Conservation (phyloP, 2,113 vertebrate species). For the Halichoeres trimaculatus region DNA sequence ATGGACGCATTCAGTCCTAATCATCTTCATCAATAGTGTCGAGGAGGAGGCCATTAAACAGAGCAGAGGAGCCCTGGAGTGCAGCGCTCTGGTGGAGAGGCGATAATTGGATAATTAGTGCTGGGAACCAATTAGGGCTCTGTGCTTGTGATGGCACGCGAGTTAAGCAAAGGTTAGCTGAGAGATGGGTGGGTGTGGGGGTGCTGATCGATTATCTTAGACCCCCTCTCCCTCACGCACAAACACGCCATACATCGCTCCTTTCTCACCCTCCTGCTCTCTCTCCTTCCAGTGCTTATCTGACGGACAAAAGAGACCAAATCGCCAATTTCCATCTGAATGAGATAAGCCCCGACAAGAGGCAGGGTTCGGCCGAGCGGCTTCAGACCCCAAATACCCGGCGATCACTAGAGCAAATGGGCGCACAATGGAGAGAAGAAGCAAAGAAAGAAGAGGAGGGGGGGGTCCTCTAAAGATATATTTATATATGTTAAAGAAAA, state of each 20-base stretch:
- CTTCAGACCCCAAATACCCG: constrained; percentile 83
- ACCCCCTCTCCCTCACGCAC: constrained; percentile 3
- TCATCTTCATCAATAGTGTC: constrained; percentile 67
- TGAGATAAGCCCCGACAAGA: constrained; percentile 80
- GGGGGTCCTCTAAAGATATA: constrained; percentile 64
- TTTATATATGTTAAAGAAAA: constrained; percentile 82
- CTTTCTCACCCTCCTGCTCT: constrained; percentile 41
- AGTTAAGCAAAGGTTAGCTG: constrained; percentile 77
- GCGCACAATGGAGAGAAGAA: constrained; percentile 76
- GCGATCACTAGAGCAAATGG: constrained; percentile 86
- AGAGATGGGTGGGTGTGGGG: constrained; percentile 25
- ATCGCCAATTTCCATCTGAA: constrained; percentile 87
- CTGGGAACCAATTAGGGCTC: constrained; percentile 79
- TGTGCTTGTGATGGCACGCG: constrained; percentile 87
- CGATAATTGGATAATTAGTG: constrained; percentile 83
- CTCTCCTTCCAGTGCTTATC: constrained; percentile 63
- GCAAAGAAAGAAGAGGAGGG: constrained; percentile 19
- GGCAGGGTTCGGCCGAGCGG: constrained; percentile 78
- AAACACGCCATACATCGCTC: constrained; percentile 11
- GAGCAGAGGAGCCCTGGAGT: constrained; percentile 44
- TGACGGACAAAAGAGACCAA: constrained; percentile 78
- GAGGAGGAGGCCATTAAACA: constrained; percentile 48
- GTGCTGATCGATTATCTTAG: constrained; percentile 69
- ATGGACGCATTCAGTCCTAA: constrained; percentile 63
- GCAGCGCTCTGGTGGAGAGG: constrained; percentile 53